These are phyloP conservation scores for Drosophila virilis DNA, from an alignment of 1,140 invertebrate species.

Conservation along the genomic window DNA sequence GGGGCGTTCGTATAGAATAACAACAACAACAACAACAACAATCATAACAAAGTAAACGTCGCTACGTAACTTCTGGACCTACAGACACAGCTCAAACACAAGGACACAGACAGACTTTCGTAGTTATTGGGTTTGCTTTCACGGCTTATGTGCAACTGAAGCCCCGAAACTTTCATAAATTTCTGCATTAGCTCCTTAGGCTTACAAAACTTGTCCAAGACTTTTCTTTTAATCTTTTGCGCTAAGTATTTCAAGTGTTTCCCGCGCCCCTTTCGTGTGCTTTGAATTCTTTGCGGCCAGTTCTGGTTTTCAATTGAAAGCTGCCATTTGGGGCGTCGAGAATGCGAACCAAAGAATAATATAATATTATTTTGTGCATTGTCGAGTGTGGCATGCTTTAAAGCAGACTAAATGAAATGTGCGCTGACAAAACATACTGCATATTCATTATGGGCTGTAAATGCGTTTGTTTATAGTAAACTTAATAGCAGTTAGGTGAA, in stretches of 20 bases:
- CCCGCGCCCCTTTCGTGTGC: conserved; percentile 29
- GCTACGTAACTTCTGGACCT: conserved; percentile 22
- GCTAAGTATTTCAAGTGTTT: conserved; percentile 65
- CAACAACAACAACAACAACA: conserved; percentile 38
- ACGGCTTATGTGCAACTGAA: conserved; percentile 74
- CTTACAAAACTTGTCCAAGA: conserved; percentile 53
- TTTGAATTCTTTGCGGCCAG: conserved; percentile 53
- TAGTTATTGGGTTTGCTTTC: conserved; percentile 71
- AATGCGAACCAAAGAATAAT: conserved; percentile 6
- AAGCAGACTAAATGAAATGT: conserved; percentile 8
- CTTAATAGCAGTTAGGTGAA: too few relatives aligned
- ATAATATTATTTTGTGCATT: conserved; percentile 57
- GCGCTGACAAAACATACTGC: not conserved
- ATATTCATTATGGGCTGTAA: too few relatives aligned
- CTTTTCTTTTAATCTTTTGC: conserved; percentile 49
- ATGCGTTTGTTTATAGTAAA: too few relatives aligned
- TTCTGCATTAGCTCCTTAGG: conserved; percentile 53
- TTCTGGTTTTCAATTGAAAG: conserved; percentile 53
- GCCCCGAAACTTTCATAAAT: conserved; percentile 71
- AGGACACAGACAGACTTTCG: not conserved
- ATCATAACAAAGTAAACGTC: conserved; percentile 46
- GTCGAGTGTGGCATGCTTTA: conserved; percentile 17
- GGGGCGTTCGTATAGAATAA: conserved; percentile 31
- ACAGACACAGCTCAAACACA: conserved; percentile 3
- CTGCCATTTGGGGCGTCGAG: conserved; percentile 28